Percentiles rank a stretch among this genome's conserved stretches.
phyloP scores from a whole-genome alignment of 2,113 vertebrate species.

The Cinclus mexicanus region DNA sequence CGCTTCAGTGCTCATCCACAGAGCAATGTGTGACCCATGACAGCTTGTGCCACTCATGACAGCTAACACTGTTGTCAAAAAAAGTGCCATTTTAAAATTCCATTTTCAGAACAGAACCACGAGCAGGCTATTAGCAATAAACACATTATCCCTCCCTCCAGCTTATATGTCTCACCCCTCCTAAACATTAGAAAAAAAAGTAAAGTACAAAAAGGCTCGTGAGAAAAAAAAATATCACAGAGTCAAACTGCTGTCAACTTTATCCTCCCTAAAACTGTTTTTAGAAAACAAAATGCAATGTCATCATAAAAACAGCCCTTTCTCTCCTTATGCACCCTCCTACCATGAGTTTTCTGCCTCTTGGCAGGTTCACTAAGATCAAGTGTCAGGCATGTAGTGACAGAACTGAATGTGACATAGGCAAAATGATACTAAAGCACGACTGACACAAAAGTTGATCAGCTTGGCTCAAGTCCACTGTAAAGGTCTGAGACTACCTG shows the following conservation, averaged over 20 bases:
- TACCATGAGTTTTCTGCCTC: neutral
- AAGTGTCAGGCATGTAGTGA: neutral
- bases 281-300: neutral
- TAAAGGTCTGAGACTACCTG: neutral
- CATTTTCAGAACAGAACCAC: conserved; percentile 39
- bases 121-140: neutral
- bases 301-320: neutral
- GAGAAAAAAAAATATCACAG: neutral
- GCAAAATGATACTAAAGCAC: neutral
- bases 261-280: neutral
- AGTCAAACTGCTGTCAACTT: neutral
- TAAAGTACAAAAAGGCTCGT: neutral
- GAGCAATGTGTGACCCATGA: neutral
- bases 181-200: neutral
- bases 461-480: neutral
- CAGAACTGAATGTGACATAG: neutral
- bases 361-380: neutral
- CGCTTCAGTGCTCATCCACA: neutral
- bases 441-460: neutral
- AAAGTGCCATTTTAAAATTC: neutral
- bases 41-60: neutral
- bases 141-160: neutral
- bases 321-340: neutral
- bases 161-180: neutral
- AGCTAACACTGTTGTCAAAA: neutral